Conservation (phyloP, 2,888 invertebrate genomes). For the Automeris io region DNA sequence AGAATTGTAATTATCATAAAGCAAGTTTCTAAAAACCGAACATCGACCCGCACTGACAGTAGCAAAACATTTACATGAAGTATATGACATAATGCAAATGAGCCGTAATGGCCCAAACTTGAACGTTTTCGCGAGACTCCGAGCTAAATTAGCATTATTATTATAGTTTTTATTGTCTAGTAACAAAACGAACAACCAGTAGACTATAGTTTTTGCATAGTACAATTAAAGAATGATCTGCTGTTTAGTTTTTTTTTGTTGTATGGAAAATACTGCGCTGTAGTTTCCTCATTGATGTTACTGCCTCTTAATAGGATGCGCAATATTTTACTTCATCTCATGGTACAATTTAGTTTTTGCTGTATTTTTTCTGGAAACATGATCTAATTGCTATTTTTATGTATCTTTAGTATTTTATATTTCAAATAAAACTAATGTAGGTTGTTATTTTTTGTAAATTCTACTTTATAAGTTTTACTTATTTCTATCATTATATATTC, state of each 20-base stretch:
- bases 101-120: constrained; percentile 30
- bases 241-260: constrained; percentile 1
- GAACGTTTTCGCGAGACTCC: constrained; percentile 47
- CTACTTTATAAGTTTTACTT: too few relatives aligned
- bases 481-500: too few relatives aligned
- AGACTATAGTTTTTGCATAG: constrained; percentile 17
- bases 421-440: too few relatives aligned
- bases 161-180: constrained; percentile 54
- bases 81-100: constrained; percentile 67
- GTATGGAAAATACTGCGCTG: neutral
- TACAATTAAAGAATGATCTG: constrained; percentile 7
- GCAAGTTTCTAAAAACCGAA: constrained; percentile 28
- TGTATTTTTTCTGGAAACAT: too few relatives aligned
- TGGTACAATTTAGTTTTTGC: neutral
- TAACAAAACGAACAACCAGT: constrained; percentile 47
- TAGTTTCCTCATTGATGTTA: neutral
- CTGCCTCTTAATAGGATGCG: neutral
- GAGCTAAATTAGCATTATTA: constrained; percentile 55
- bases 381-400: too few relatives aligned
- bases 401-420: too few relatives aligned
- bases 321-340: neutral
- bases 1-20: constrained; percentile 22
- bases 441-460: too few relatives aligned
- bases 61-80: constrained; percentile 57
- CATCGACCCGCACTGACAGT: constrained; percentile 43